These are phyloP conservation scores for Urocitellus parryii DNA, from an alignment of 2,113 vertebrate species.

Conservation along the genomic window DNA sequence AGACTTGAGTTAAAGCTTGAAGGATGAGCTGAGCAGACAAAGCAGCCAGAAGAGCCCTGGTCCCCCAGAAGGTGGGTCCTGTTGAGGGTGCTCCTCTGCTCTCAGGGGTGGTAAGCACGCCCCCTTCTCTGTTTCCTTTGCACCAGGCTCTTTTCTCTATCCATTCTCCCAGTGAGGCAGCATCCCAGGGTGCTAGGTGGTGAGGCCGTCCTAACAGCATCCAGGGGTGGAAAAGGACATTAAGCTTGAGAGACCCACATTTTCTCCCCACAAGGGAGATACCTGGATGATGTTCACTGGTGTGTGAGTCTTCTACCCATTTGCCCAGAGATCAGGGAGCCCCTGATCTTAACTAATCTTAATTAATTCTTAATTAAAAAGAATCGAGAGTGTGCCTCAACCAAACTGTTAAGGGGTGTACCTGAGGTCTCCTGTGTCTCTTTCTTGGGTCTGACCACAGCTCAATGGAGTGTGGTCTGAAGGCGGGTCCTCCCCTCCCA, in stretches of 20 bases:
- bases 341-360: slow-evolving; percentile 61
- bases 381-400: neutral
- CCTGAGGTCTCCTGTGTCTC: neutral
- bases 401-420: neutral
- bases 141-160: neutral
- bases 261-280: slow-evolving; percentile 68
- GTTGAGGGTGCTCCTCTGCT: neutral
- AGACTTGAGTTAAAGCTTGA: neutral
- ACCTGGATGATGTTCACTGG: neutral
- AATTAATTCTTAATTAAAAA: neutral
- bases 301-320: slow-evolving; percentile 23
- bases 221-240: neutral
- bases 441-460: neutral
- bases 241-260: slow-evolving; percentile 60
- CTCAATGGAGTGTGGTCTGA: neutral
- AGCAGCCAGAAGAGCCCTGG: neutral
- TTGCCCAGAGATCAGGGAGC: slow-evolving; percentile 50
- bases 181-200: neutral
- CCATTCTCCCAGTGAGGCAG: neutral
- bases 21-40: neutral
- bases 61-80: neutral
- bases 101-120: neutral
- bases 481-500: neutral
- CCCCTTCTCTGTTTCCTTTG: neutral
- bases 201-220: neutral